Evolutionary conservation across 2,888 invertebrate species (phyloP).

Genomic region (Elegia similella): DNA sequence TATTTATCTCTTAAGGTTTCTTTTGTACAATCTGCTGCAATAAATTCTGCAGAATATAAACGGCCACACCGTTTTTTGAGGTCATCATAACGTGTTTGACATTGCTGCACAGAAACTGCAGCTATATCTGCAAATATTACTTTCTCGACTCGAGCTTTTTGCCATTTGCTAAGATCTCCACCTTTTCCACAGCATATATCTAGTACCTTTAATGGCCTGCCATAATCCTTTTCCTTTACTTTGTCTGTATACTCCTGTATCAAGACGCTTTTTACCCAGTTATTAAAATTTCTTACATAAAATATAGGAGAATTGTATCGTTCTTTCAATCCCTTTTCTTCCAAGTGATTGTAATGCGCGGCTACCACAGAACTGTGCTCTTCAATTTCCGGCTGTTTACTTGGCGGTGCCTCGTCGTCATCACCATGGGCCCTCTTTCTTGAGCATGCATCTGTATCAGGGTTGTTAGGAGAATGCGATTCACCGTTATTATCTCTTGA

Average conservation of each 20-base stretch:
- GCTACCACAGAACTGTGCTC: constrained; percentile 87
- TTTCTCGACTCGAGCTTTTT: constrained; percentile 89
- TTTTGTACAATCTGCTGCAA: constrained; percentile 95
- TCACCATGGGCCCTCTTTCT: background rate
- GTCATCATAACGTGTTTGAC: constrained; percentile 90
- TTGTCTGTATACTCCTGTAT: constrained; percentile 91
- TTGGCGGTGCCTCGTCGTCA: constrained; percentile 20
- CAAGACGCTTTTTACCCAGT: constrained; percentile 98
- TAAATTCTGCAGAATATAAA: constrained; percentile 93
- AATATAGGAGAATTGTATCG: constrained; percentile 95
- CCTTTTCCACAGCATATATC: constrained; percentile 99
- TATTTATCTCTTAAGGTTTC: constrained; percentile 88
- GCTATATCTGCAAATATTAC: constrained; percentile 97
- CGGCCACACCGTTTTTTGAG: constrained; percentile 73
- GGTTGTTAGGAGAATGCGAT: background rate
- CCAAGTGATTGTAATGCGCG: constrained; percentile 95
- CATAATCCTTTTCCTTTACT: constrained; percentile 84
- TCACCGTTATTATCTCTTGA: constrained; percentile 1
- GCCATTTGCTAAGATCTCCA: constrained; percentile 98
- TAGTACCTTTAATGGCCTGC: constrained; percentile 87
- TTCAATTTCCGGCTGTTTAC: constrained; percentile 26
- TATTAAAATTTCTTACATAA: constrained; percentile 97
- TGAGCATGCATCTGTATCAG: background rate
- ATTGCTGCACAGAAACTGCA: constrained; percentile 94
- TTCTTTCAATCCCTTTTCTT: constrained; percentile 90